Base-by-base conservation (phyloP, 2,113 vertebrate genomes). In the Campylomormyrus numenius region DNA sequence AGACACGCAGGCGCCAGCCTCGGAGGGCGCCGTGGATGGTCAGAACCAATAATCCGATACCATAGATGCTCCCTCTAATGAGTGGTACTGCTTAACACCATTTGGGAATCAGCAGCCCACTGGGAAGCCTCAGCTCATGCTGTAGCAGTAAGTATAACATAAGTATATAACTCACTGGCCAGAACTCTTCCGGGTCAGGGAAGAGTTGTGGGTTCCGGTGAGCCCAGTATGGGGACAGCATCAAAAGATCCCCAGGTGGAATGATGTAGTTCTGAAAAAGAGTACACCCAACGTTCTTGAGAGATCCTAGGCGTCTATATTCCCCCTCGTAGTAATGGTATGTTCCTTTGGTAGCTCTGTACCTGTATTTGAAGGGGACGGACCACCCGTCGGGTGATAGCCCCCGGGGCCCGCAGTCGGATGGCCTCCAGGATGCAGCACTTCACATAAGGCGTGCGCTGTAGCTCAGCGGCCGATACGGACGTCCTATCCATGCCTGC, bases 151-250 rank as follows among this genome's bases (percentile, higher is more conserved):
- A 45, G 45, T 48, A 21, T 48, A 48, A 80, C 39, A 42, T 42
- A 42, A 42, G 39, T 42, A 42, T 42, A 85, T 21, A 48, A 95
- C 96, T 97, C 95, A 97, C 96, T 42, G 96, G 96, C 90, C 94
- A 96, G 93, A 97, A 97, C 70, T 89, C 53, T 24, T 97, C 94
- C 15, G 96, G 97, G 45, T 97, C 96, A 53, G 96, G 96, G 93
- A 97, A 97, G 90, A 95, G 94, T 88, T 96, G 95, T 56, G 97
- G 96, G 91, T 97, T 96, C 91, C 97, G 94, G 77, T 97, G 97
- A 21, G 96, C 91, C 96, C 97, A 97, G 90, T 96, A 97, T 0
- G 96, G 96, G 5, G 97, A 97, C 92, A 97, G 27, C 95, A 97
- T 95, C 92, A 97, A 85, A 91, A 97, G 91, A 92, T 97, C 97